These are phyloP conservation scores for Ooceraea biroi DNA, from an alignment of 1,140 invertebrate genomes.

Conservation along the genomic window DNA sequence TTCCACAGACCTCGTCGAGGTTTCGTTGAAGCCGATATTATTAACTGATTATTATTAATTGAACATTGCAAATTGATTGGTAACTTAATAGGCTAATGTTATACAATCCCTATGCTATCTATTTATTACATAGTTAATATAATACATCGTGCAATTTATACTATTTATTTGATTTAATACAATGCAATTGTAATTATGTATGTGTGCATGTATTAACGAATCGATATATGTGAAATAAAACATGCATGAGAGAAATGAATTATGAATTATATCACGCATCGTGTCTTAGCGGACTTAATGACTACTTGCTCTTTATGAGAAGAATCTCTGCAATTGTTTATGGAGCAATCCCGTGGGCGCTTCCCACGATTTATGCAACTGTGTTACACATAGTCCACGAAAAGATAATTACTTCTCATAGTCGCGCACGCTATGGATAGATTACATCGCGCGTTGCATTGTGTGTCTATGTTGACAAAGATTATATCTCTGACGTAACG, in stretches of 20 bases:
- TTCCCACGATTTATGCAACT: constrained; percentile 50
- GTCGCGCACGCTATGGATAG: not conserved
- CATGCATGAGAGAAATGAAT: not conserved
- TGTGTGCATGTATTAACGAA: not conserved
- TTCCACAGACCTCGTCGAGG: no score
- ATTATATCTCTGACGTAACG: constrained; percentile 26
- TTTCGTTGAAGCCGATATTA: no score
- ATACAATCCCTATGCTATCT: no score
- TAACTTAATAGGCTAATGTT: no score
- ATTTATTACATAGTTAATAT: no score
- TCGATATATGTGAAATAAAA: not conserved
- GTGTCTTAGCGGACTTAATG: constrained; percentile 6
- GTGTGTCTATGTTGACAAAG: constrained; percentile 15
- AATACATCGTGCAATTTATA: no score
- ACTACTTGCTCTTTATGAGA: constrained; percentile 32
- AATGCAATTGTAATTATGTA: no score
- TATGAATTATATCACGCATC: constrained; percentile 6
- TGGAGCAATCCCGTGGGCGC: constrained; percentile 22
- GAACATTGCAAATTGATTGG: no score
- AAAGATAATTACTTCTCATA: constrained; percentile 55
- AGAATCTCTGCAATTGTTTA: constrained; percentile 43
- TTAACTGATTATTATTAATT: no score
- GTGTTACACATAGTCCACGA: constrained; percentile 37
- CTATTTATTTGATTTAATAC: no score
- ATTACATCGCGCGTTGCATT: constrained; percentile 14